Conservation (phyloP, 2,888 invertebrate species). For the Nomada goodeniana region DNA sequence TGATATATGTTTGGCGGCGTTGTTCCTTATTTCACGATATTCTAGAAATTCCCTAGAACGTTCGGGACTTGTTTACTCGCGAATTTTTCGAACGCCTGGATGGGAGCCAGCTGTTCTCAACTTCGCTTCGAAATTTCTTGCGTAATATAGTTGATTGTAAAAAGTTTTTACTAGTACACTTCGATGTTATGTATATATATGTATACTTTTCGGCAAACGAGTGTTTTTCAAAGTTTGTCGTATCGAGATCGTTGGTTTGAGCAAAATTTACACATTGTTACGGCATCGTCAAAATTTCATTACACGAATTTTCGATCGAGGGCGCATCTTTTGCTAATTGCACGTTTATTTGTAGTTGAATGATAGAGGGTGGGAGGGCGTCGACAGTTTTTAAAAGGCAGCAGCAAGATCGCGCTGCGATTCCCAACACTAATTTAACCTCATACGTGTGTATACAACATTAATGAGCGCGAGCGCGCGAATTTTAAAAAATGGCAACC, state of each 20-base stretch:
- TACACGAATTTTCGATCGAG: conserved; percentile 14
- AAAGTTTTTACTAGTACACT: not conserved
- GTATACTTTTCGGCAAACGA: not conserved
- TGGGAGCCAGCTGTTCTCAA: not conserved
- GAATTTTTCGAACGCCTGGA: not conserved
- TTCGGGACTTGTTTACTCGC: not conserved
- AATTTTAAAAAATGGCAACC: conserved; percentile 30
- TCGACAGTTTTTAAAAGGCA: not conserved
- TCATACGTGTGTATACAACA: conserved; percentile 41
- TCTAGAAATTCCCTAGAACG: conserved; percentile 4
- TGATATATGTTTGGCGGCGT: conserved; percentile 8
- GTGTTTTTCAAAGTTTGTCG: conserved; percentile 2
- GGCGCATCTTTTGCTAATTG: not conserved
- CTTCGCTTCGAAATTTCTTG: not conserved
- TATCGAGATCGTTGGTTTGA: not conserved
- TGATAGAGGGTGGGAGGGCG: too few relatives aligned
- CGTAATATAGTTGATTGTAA: not conserved
- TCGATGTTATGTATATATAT: not conserved
- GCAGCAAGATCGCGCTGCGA: conserved; percentile 24
- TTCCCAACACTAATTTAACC: conserved; percentile 45
- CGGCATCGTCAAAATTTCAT: not conserved
- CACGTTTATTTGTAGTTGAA: conserved; percentile 6
- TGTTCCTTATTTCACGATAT: conserved; percentile 20
- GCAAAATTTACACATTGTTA: conserved; percentile 12
- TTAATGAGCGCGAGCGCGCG: conserved; percentile 18